Percentiles rank a stretch among this genome's conserved stretches.
phyloP scores from a whole-genome alignment of 2,888 invertebrate genomes.

The Teleogryllus oceanicus region DNA sequence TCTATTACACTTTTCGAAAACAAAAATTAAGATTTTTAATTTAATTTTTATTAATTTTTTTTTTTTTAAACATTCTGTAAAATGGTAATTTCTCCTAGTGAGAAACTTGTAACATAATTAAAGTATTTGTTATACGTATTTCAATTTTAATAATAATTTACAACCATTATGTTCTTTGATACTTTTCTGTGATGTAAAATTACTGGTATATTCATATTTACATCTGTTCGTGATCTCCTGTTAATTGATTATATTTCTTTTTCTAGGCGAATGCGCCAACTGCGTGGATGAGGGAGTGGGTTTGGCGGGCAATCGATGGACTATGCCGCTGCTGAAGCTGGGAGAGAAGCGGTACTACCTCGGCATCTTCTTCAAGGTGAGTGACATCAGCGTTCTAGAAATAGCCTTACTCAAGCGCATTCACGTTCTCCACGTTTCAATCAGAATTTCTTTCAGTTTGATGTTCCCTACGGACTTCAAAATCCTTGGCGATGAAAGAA shows the following conservation, averaged over 20 bases:
- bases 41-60: too few relatives aligned
- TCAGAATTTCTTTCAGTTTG: neutral
- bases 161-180: too few relatives aligned
- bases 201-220: too few relatives aligned
- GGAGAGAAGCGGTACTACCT: conserved; percentile 87
- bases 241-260: neutral
- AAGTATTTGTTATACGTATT: too few relatives aligned
- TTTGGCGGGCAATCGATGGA: conserved; percentile 73
- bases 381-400: conserved; percentile 35
- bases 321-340: conserved; percentile 82
- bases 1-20: too few relatives aligned
- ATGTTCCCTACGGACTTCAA: neutral
- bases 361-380: conserved; percentile 91
- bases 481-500: neutral
- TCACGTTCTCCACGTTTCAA: neutral
- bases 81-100: too few relatives aligned
- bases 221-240: too few relatives aligned
- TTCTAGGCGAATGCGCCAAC: conserved; percentile 68
- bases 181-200: too few relatives aligned
- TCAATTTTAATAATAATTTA: too few relatives aligned
- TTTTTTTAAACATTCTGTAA: too few relatives aligned
- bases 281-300: conserved; percentile 66
- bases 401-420: neutral
- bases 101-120: too few relatives aligned
- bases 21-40: too few relatives aligned